Evolutionary conservation across 2,888 invertebrate species (phyloP), one percentile per base, ranked within the genome.

Genomic region (Amiota mariae): DNA sequence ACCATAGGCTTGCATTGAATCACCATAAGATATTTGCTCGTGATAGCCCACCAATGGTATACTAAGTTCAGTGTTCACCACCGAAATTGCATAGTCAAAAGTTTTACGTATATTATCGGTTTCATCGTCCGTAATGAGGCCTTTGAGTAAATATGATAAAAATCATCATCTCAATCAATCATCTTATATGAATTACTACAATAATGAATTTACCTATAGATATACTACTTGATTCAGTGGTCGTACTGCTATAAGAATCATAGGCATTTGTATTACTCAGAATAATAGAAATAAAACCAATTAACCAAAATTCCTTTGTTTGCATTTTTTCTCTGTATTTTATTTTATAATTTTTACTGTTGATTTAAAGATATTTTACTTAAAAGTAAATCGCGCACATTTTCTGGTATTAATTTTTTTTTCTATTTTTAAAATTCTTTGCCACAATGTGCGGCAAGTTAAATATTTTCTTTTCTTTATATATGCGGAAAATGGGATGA

Each of bases 1-100:
- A 68, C 85, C 88, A 80, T 92, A 91, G 20, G 91, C 91, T 80
- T 91, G 91, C 75, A 91, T 87, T 11, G 92, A 88, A 84, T 93
- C 92, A 11, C 91, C 92, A 57, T 91, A 91, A 36, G 91, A 82
- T 4, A 92, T 91, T 80, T 90, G 81, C 63, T 82, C 88, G 48
- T 88, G 77, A 56, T 81, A 78, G 1, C 83, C 85, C 70, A 75
- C 76, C 11, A 89, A 72, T 0, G 82, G 87, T 48, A 87, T 78
- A 20, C 85, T 82, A 3, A 88, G 79, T 49, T 88, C 87, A 10
- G 76, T 80, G 77, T 89, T 89, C 1, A 86, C 89, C 72, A 79
- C 79, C 3, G 85, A 74, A 24, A 89, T 89, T 67, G 90, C 87
- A 77, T 86, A 84, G 63, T 88, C 82, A 71, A 90, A 90, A 10